Evolutionary conservation across 2,888 invertebrate genomes (phyloP).

Genomic region (Spicauda simplicius): DNA sequence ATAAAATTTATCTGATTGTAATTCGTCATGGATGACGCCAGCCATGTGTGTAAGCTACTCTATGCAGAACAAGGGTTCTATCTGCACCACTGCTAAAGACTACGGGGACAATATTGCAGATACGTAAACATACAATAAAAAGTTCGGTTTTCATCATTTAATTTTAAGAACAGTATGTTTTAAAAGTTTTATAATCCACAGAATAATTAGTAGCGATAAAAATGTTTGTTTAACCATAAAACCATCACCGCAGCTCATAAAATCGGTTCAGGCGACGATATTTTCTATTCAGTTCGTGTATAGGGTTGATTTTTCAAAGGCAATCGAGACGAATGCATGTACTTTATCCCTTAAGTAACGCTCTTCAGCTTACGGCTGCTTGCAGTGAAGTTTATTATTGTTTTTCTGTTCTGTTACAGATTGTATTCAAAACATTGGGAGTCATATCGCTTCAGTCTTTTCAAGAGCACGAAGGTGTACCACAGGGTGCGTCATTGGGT

Average conservation of each 20-base stretch:
- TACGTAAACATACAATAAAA: neutral
- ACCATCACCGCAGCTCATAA: constrained; percentile 7
- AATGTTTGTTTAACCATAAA: constrained; percentile 30
- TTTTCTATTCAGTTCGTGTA: constrained; percentile 29
- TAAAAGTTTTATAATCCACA: neutral
- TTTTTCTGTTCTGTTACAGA: constrained; percentile 82
- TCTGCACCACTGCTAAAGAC: no score
- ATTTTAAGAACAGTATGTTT: neutral
- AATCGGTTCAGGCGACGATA: neutral
- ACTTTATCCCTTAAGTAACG: constrained; percentile 48
- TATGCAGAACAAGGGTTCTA: no score
- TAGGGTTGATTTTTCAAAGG: constrained; percentile 41
- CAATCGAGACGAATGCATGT: constrained; percentile 50
- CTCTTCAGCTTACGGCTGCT: constrained; percentile 56
- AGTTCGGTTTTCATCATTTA: neutral
- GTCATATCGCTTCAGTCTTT: constrained; percentile 64
- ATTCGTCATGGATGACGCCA: no score
- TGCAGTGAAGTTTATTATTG: constrained; percentile 75
- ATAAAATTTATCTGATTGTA: no score
- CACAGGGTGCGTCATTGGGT: constrained; percentile 62
- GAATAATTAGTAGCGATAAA: constrained; percentile 25
- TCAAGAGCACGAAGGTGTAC: constrained; percentile 64
- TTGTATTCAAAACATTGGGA: constrained; percentile 80
- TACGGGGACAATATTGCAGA: no score
- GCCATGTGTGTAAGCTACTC: no score